These are phyloP conservation scores for Lacerta bilineata DNA, from an alignment of 2,797 vertebrate species.

Conservation along the genomic window DNA sequence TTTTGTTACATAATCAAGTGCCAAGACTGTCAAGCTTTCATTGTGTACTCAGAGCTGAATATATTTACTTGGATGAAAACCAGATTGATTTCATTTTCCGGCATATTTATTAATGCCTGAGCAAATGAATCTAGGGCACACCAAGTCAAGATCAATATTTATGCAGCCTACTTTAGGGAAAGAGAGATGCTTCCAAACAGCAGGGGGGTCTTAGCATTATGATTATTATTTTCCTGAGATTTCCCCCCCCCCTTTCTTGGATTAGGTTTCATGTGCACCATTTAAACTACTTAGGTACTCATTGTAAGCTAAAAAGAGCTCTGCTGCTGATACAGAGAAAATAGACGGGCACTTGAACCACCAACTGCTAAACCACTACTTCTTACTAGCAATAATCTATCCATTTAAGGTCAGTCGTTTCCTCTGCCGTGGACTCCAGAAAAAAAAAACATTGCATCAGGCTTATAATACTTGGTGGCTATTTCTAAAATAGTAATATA, in stretches of 20 bases:
- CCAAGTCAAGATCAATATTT: slow-evolving; percentile 56
- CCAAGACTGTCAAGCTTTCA: slow-evolving; percentile 37
- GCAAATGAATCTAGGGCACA: slow-evolving; percentile 65
- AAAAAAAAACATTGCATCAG: not conserved
- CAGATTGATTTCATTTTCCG: slow-evolving; percentile 69
- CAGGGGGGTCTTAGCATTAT: slow-evolving; percentile 51
- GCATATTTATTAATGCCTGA: slow-evolving; percentile 62
- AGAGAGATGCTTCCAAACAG: slow-evolving; percentile 54
- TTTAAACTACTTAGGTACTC: not conserved
- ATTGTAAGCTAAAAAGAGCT: slow-evolving; percentile 36
- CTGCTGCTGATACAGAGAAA: not conserved
- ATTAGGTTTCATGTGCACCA: slow-evolving; percentile 46
- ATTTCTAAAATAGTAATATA: not conserved
- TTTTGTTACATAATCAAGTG: not conserved
- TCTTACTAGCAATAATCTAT: not conserved
- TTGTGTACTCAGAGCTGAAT: slow-evolving; percentile 39
- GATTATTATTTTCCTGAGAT: slow-evolving; percentile 57
- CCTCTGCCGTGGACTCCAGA: not conserved
- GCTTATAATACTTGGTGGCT: fast-evolving
- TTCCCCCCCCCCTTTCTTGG: slow-evolving; percentile 45
- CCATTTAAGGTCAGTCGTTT: fast-evolving
- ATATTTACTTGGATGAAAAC: slow-evolving; percentile 52
- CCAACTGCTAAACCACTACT: fast-evolving
- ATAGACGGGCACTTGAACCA: fast-evolving
- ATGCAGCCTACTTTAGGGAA: slow-evolving; percentile 65